These are phyloP conservation scores for Sebastes wilsoni DNA, from an alignment of 2,797 vertebrate genomes.

Conservation along the genomic window DNA sequence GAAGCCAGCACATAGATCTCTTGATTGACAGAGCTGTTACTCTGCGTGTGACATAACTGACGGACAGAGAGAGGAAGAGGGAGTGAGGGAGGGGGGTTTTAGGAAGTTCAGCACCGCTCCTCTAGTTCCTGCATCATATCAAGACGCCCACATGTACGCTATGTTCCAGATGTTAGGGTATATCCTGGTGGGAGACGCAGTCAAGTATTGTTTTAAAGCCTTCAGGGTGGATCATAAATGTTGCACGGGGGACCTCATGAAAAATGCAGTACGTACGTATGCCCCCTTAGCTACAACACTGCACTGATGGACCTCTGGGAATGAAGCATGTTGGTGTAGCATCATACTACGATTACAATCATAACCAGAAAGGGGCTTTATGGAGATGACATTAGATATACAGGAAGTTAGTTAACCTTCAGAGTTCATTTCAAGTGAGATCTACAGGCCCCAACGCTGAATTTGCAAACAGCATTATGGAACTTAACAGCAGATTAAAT, in stretches of 20 bases:
- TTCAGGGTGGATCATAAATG: constrained; percentile 79
- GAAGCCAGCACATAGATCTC: constrained; percentile 80
- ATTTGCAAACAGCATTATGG: not conserved
- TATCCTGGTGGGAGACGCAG: constrained; percentile 60
- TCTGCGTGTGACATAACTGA: constrained; percentile 76
- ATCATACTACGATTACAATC: constrained; percentile 62
- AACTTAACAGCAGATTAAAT: not conserved
- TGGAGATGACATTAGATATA: constrained; percentile 42
- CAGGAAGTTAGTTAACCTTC: constrained; percentile 59
- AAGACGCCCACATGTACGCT: constrained; percentile 20
- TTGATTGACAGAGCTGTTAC: constrained; percentile 82
- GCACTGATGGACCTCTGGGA: constrained; percentile 70
- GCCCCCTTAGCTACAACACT: constrained; percentile 65
- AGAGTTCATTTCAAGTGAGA: constrained; percentile 16
- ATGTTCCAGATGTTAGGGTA: constrained; percentile 56
- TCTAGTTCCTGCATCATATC: constrained; percentile 33
- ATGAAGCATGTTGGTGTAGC: constrained; percentile 56
- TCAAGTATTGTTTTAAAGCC: constrained; percentile 79
- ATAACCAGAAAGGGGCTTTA: constrained; percentile 48
- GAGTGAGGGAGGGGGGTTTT: constrained; percentile 15
- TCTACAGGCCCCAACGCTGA: not conserved
- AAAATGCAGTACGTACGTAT: constrained; percentile 73
- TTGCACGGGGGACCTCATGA: constrained; percentile 77
- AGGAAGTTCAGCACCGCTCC: constrained; percentile 6
- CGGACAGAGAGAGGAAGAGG: constrained; percentile 34